These are phyloP conservation scores for Apeira syringaria DNA, from an alignment of 2,888 invertebrate species.

Conservation along the genomic window DNA sequence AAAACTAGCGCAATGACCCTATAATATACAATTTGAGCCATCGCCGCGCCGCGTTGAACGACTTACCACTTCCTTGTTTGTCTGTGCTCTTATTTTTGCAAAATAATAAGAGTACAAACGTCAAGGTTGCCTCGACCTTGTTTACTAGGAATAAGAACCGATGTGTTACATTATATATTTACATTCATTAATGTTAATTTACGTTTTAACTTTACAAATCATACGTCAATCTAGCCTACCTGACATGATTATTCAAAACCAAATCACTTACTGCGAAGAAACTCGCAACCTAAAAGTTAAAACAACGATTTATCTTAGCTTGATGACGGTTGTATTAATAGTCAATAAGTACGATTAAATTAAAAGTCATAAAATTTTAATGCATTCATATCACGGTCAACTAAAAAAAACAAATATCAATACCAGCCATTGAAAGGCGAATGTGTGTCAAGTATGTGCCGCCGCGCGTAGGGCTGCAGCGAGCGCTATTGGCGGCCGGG, in stretches of 20 bases:
- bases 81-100: conserved; percentile 67
- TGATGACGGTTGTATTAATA: no score
- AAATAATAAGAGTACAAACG: conserved; percentile 66
- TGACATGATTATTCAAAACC: conserved; percentile 2
- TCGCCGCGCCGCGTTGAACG: conserved; percentile 43
- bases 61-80: conserved; percentile 71
- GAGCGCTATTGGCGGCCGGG: no score
- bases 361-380: conserved; percentile 15
- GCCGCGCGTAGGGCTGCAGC: conserved; percentile 41
- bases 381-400: conserved; percentile 42
- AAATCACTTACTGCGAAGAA: neutral
- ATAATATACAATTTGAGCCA: no score
- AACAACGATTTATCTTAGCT: no score
- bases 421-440: conserved; percentile 68
- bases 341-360: conserved; percentile 20
- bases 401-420: conserved; percentile 55
- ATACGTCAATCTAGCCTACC: conserved; percentile 8
- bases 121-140: conserved; percentile 74
- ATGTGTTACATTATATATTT: conserved; percentile 59
- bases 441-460: conserved; percentile 76
- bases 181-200: conserved; percentile 48
- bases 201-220: conserved; percentile 23
- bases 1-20: no score
- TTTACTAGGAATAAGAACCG: conserved; percentile 70
- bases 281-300: no score